Conservation (phyloP, 2,113 vertebrate species). For the Tor tambroides region DNA sequence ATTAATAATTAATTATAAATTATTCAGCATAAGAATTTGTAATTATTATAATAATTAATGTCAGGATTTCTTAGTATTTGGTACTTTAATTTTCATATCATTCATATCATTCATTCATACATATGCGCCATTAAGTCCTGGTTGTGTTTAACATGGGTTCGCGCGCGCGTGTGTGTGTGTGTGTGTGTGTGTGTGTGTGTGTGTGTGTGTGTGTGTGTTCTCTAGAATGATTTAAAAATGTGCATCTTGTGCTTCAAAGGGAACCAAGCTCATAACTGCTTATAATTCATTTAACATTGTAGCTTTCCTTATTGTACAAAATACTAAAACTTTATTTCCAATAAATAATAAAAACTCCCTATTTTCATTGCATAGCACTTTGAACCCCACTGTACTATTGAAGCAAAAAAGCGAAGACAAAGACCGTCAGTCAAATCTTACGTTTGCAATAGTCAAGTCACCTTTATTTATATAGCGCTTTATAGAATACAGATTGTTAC, state of each 20-base stretch:
- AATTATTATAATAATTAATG: background rate
- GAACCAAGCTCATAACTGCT: background rate
- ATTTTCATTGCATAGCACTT: background rate
- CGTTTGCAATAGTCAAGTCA: background rate
- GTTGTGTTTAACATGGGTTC: too few relatives aligned
- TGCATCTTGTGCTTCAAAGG: background rate
- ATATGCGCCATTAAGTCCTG: too few relatives aligned
- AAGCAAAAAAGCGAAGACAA: background rate
- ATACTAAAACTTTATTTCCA: background rate
- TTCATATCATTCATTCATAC: too few relatives aligned
- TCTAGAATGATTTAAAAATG: background rate
- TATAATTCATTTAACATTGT: background rate
- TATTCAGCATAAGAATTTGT: too few relatives aligned
- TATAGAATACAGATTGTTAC: too few relatives aligned
- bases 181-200: too few relatives aligned
- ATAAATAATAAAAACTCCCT: background rate
- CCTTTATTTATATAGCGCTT: background rate
- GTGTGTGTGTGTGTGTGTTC: background rate
- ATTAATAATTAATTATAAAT: too few relatives aligned
- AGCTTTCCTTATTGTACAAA: background rate
- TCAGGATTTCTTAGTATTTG: background rate
- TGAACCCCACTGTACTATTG: background rate
- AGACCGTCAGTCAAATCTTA: background rate
- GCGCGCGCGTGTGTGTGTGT: too few relatives aligned
- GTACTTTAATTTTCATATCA: background rate